Base-by-base conservation (phyloP, 1,140 invertebrate species). In the Lepeophtheirus salmonis region DNA sequence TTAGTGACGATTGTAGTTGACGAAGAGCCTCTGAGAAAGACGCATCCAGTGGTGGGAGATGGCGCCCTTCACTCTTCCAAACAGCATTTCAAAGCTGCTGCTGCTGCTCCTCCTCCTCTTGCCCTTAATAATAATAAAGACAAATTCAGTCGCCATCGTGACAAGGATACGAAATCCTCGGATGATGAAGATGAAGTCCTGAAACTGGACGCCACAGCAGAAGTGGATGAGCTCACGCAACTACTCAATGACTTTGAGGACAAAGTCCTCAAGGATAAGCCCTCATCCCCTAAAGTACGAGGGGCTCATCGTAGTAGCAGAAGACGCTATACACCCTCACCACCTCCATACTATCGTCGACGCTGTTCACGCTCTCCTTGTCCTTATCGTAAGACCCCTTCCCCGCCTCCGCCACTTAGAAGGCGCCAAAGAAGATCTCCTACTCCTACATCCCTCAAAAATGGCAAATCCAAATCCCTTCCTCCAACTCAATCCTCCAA, bases 171-270 rank as follows among this genome's bases (percentile, higher is more conserved):
- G 6, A 10, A 6, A 10, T 41, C 30, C 6, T 41, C 30, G 30
- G 30, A 54, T 13, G 52, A 54, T n/a, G 16, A 50, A 16, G 59
- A 61, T 21, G 59, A 61, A 50, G 59, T 61, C 13, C 21, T 61
- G 10, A 52, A 61, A 18, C 20, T 61, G 12, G 59, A 61, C 50
- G 41, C 41, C 10, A 2, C 59, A 14, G 56, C 24, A 6, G 56
- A 58, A 24, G 56, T 58, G 6, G 59, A 61, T 25, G 59, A 61
- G 23, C 54, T 61, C 50, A 56, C 59, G 12, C 54, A 52, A 2
- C 50, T 53, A 10, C 24, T 61, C 13, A 30, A 61, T 54, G 59
- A 61, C 17, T 54, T 61, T n/a, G 59, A 56, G 50, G 59, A 56
- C 17, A 24, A 60, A 17, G 50, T 52, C 14, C 20, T 52, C 14